A percentile compares a stretch with the other conserved stretches of the same genome.
Evolutionary conservation across 1,140 invertebrate species (phyloP).

Genomic region (Bombus sibiricus): DNA sequence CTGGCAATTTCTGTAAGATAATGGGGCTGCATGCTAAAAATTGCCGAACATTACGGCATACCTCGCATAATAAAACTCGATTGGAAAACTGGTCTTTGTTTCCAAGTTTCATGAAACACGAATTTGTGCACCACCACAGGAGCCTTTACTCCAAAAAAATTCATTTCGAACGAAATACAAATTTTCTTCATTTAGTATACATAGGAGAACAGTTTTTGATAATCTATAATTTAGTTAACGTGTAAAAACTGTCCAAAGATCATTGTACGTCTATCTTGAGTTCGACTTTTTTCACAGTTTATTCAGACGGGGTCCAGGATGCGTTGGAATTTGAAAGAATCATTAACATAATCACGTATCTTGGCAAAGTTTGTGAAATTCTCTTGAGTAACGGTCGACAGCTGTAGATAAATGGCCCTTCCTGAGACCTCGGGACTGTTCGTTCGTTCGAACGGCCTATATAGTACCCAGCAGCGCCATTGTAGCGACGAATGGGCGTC

Average conservation of each 20-base stretch:
- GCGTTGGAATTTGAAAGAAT: slow-evolving; percentile 14
- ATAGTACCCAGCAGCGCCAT: slow-evolving; percentile 64
- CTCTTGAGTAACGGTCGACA: slow-evolving; percentile 66
- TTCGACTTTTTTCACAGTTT: slow-evolving; percentile 6
- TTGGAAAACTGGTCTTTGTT: neutral
- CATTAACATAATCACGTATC: slow-evolving; percentile 66
- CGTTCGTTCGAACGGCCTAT: slow-evolving; percentile 70
- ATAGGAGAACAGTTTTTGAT: neutral
- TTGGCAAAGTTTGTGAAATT: slow-evolving; percentile 56
- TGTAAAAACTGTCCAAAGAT: neutral
- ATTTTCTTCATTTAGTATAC: neutral
- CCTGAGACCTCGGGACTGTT: slow-evolving; percentile 64
- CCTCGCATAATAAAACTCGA: neutral
- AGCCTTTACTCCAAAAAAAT: neutral
- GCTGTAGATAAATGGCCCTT: slow-evolving; percentile 69
- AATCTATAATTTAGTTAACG: neutral
- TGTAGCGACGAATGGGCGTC: slow-evolving; percentile 76
- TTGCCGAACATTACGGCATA: neutral
- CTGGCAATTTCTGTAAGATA: neutral
- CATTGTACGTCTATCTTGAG: neutral
- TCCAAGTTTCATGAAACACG: slow-evolving; percentile 17
- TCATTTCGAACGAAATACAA: neutral
- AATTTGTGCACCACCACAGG: too few relatives aligned
- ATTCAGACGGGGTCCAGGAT: slow-evolving; percentile 4
- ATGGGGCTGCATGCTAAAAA: neutral